A percentile compares a stretch with the other conserved stretches of the same genome.
Conservation (phyloP, 2,113 vertebrate species). For the Odocoileus hemionus region DNA sequence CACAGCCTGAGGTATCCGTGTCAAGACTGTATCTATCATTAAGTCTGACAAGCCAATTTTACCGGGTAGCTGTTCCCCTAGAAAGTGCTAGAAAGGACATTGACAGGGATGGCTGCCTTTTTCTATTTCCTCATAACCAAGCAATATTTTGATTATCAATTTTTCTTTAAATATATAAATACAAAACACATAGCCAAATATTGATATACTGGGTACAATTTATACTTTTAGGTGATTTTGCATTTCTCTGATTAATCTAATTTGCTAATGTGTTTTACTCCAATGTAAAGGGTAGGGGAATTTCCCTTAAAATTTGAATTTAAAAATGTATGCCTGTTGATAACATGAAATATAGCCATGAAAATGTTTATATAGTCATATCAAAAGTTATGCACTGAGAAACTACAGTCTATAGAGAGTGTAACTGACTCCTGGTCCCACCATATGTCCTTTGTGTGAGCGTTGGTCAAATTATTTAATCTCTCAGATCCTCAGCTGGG, state of each 20-base stretch:
- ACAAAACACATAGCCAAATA: not conserved
- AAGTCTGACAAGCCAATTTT: not conserved
- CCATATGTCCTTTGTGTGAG: not conserved
- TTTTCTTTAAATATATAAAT: not conserved
- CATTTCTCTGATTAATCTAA: not conserved
- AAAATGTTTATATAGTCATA: not conserved
- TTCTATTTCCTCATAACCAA: not conserved
- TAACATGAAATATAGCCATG: not conserved
- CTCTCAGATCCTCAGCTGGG: not conserved
- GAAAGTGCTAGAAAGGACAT: not conserved
- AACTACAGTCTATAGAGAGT: not conserved
- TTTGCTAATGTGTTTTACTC: not conserved
- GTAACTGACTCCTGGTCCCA: not conserved
- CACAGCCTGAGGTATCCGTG: not conserved
- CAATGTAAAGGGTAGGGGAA: not conserved
- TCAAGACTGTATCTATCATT: not conserved
- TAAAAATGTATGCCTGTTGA: not conserved
- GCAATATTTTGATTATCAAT: not conserved
- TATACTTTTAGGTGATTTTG: not conserved
- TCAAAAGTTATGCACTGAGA: not conserved
- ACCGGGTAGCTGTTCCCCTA: not conserved
- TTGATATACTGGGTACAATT: not conserved
- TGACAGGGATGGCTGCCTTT: not conserved
- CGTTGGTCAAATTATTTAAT: not conserved
- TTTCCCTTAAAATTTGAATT: not conserved